These are phyloP conservation scores for Wasmannia auropunctata DNA, from an alignment of 1,140 invertebrate species.

Conservation along the genomic window DNA sequence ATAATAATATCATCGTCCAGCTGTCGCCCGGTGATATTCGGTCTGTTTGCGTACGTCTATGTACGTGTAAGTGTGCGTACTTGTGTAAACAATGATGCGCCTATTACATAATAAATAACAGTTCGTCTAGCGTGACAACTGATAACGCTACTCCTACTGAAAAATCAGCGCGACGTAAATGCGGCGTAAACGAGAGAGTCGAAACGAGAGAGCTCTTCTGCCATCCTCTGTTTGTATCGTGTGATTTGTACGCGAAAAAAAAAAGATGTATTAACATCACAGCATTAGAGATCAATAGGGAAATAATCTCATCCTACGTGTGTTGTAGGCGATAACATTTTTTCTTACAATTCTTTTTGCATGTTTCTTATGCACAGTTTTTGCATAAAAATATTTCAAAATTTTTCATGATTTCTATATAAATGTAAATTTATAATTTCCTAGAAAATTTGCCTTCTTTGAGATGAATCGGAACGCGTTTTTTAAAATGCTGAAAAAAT, in stretches of 20 bases:
- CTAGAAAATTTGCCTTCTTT: no score
- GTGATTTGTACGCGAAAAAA: no score
- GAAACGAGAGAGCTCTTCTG: neutral
- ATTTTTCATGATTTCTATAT: neutral
- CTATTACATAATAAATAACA: slow-evolving; percentile 49
- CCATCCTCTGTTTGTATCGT: neutral
- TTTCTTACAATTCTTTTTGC: no score
- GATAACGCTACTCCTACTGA: neutral
- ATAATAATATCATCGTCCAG: neutral
- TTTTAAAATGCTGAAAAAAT: no score
- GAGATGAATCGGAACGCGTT: no score
- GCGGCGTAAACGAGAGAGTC: neutral
- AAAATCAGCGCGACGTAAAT: neutral
- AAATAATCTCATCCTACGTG: no score
- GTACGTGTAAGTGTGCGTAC: neutral
- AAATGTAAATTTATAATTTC: neutral
- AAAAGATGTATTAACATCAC: no score
- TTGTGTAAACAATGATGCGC: neutral
- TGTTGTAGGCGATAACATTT: no score
- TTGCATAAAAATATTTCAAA: neutral
- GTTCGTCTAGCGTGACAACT: slow-evolving; percentile 8
- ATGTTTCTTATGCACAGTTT: no score
- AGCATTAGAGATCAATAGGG: no score
- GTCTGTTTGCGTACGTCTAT: neutral
- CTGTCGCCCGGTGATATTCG: neutral